Base-by-base conservation (phyloP, 2,797 vertebrate genomes). In the Pseudochromis fuscus region DNA sequence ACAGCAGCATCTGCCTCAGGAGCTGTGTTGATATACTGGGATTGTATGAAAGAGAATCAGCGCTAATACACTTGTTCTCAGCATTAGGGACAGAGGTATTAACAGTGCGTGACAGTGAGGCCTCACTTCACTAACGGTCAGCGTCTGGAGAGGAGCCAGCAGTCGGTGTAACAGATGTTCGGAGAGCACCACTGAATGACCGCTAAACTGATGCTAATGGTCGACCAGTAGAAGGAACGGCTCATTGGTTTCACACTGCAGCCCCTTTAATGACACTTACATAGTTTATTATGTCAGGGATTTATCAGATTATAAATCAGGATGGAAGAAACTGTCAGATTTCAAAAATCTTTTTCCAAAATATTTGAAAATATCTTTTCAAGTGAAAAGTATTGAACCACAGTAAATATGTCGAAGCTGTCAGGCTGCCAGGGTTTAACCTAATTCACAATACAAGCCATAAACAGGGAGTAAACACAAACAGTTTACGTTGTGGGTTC, bases 111-210 rank as follows among this genome's bases (percentile, higher is more conserved):
- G 58, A 51, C 42, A 9, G 65, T 1, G 31, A 51, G 49, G 48
- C 4, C 23, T 65, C 46, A 11, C 37, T 61, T 72, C 40, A 53
- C 16, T 58, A 81, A 80, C 61, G 35, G 25, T 63, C 53, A 64
- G 1, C 33, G 74, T 44, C 76, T 67, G 83, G 51, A 84, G 68
- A 27, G 37, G 62, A 77, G 65, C 83, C 87, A 83, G 59, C 62
- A 79, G 67, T 73, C 62, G 28, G 61, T 68, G 53, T 9, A 67
- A 49, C 84, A 89, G 79, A 77, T 82, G 86, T 65, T 72, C 44
- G 45, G 13, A 61, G 56, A 63, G 49, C 19, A 30, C 16, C 4
- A 0, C 61, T 21, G 44, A 80, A 40, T 46, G 51, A 71, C 74
- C n/a, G 25, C 65, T 81, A 56, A 72, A 76, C 58, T 64, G 61